These are phyloP conservation scores for Pseudococcus jackbeardsleyi DNA, from an alignment of 2,888 invertebrate species.

Conservation along the genomic window DNA sequence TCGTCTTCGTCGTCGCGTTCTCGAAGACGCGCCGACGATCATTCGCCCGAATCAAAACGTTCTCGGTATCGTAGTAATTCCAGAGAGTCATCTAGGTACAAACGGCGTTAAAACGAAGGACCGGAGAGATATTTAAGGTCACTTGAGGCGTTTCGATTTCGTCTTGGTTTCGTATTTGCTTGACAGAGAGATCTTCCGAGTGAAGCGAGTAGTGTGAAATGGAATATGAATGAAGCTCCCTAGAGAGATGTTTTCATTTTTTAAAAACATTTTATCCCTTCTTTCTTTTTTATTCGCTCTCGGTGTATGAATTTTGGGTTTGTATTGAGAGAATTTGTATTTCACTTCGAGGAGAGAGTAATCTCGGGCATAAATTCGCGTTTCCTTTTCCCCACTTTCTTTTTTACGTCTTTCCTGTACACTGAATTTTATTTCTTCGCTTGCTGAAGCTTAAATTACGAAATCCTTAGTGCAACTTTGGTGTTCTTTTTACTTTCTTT, in stretches of 20 bases:
- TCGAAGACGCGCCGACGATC: conserved; percentile 12
- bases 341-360: too few relatives aligned
- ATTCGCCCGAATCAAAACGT: conserved; percentile 31
- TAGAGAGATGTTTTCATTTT: background rate
- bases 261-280: background rate
- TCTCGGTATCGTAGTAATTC: conserved; percentile 52
- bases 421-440: too few relatives aligned
- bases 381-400: too few relatives aligned
- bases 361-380: too few relatives aligned
- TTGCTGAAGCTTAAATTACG: too few relatives aligned
- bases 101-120: conserved; percentile 26
- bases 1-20: conserved; percentile 31
- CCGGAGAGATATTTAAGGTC: background rate
- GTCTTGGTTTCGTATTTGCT: too few relatives aligned
- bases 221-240: background rate
- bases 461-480: too few relatives aligned
- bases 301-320: background rate
- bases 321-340: background rate
- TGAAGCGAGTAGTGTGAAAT: too few relatives aligned
- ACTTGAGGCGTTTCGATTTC: background rate
- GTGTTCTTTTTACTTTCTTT: too few relatives aligned
- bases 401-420: too few relatives aligned
- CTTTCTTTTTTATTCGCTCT: background rate
- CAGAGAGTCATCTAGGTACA: conserved; percentile 57
- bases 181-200: background rate